Evolutionary conservation across 2,888 invertebrate species (phyloP).

Genomic region (Agrochola litura): DNA sequence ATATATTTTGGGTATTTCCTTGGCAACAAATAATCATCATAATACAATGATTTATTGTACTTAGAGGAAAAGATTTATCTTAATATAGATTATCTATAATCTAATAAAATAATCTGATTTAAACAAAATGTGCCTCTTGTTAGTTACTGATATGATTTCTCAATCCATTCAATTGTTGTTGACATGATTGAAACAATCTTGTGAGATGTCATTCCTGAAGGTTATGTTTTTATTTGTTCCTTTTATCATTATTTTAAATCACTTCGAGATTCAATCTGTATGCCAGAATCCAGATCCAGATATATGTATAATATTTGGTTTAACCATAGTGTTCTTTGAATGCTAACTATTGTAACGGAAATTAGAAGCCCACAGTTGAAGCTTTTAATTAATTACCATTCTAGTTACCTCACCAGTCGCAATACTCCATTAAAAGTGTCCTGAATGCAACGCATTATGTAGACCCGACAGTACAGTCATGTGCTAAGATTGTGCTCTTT

Average conservation of each 20-base stretch:
- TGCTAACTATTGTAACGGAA: slow-evolving; percentile 7
- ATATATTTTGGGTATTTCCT: slow-evolving; percentile 7
- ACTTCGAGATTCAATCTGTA: slow-evolving; percentile 3
- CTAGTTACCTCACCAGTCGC: slow-evolving; percentile 1
- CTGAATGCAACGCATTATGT: slow-evolving; percentile 25
- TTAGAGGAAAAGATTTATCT: slow-evolving; percentile 26
- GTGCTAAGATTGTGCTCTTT: slow-evolving; percentile 1
- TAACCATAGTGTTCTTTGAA: not conserved
- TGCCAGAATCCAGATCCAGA: not conserved
- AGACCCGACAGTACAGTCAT: not conserved
- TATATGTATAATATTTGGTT: not conserved
- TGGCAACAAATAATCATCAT: slow-evolving; percentile 5
- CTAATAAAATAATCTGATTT: slow-evolving; percentile 10
- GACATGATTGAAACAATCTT: slow-evolving; percentile 35
- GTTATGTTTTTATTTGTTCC: not conserved
- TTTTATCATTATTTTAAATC: slow-evolving; percentile 13
- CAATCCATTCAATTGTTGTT: slow-evolving; percentile 7
- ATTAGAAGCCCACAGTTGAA: slow-evolving; percentile 2
- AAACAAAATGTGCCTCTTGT: slow-evolving; percentile 33
- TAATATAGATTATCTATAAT: slow-evolving; percentile 20
- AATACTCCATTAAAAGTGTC: slow-evolving; percentile 5
- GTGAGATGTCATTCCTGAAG: slow-evolving; percentile 18
- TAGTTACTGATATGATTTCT: slow-evolving; percentile 35
- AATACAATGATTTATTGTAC: slow-evolving; percentile 35
- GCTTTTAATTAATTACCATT: slow-evolving; percentile 38